phyloP scores from a whole-genome alignment of 2,113 vertebrate genomes.

The Rhea pennata region DNA sequence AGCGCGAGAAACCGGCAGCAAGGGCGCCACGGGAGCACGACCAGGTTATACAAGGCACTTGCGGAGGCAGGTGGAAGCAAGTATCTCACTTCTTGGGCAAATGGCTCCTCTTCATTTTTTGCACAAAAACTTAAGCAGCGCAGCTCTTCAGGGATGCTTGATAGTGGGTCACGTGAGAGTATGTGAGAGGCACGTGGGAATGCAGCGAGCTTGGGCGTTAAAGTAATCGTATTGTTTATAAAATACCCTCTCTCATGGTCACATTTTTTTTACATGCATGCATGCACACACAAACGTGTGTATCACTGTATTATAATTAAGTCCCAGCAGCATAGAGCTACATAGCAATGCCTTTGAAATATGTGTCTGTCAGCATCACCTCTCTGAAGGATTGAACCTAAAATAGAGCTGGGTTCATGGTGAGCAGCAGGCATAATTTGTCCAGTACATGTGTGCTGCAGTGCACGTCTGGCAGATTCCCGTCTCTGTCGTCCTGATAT shows the following conservation, averaged over 20 bases:
- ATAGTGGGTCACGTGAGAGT: rapidly evolving
- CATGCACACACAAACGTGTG: too few species aligned
- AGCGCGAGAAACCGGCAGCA: too few species aligned
- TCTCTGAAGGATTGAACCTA: not conserved
- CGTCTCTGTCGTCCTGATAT: rapidly evolving
- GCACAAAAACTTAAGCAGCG: not conserved
- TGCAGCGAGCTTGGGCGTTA: not conserved
- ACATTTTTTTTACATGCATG: not conserved
- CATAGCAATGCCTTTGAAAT: not conserved
- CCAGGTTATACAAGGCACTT: not conserved
- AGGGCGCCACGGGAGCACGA: not conserved
- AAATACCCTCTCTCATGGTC: rapidly evolving
- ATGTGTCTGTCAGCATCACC: not conserved
- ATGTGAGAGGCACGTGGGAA: rapidly evolving
- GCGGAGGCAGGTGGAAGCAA: not conserved
- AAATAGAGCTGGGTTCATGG: not conserved
- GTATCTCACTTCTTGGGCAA: rapidly evolving
- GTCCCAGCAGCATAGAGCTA: rapidly evolving
- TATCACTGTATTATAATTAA: too few species aligned
- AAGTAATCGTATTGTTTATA: rapidly evolving
- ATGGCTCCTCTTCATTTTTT: rapidly evolving
- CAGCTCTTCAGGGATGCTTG: too few species aligned
- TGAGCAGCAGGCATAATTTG: not conserved
- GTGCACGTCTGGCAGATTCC: not conserved
- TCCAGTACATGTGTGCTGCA: not conserved